A percentile compares a stretch with the other conserved stretches of the same genome.
phyloP scores from a whole-genome alignment of 35 echinoderm and acorn worm species.

The Diadema setosum region DNA sequence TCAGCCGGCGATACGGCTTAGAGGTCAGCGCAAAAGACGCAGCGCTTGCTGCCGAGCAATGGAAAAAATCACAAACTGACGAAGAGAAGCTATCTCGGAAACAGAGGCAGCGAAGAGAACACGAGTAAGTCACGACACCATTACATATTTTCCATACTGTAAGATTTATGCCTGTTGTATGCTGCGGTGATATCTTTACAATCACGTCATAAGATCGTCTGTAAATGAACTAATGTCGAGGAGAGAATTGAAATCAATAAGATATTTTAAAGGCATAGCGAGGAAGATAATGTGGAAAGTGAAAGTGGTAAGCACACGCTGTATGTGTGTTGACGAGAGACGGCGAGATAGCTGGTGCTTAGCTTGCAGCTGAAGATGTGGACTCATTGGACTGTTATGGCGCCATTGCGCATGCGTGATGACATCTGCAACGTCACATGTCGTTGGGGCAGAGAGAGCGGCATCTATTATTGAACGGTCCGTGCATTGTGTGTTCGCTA shows the following conservation, averaged over 20 bases:
- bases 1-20: slow-evolving; percentile 50
- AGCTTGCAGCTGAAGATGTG: slow-evolving; percentile 6
- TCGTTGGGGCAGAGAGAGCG: background rate
- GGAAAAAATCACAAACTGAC: slow-evolving; percentile 57
- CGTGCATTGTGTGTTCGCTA: slow-evolving; percentile 4
- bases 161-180: background rate
- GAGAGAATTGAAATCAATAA: background rate
- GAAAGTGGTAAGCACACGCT: background rate
- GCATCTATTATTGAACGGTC: slow-evolving; percentile 10
- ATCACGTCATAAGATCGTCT: background rate
- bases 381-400: background rate
- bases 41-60: slow-evolving; percentile 68
- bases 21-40: slow-evolving; percentile 76
- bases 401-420: background rate
- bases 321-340: background rate
- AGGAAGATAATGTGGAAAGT: background rate
- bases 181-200: background rate
- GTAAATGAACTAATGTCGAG: background rate
- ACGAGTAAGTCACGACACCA: slow-evolving; percentile 56
- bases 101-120: slow-evolving; percentile 58
- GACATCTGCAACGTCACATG: background rate
- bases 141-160: background rate
- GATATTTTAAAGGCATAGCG: background rate
- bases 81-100: slow-evolving; percentile 58
- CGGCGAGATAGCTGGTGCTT: background rate